phyloP scores from a whole-genome alignment of 2,888 invertebrate species.

The Thumatha senex region DNA sequence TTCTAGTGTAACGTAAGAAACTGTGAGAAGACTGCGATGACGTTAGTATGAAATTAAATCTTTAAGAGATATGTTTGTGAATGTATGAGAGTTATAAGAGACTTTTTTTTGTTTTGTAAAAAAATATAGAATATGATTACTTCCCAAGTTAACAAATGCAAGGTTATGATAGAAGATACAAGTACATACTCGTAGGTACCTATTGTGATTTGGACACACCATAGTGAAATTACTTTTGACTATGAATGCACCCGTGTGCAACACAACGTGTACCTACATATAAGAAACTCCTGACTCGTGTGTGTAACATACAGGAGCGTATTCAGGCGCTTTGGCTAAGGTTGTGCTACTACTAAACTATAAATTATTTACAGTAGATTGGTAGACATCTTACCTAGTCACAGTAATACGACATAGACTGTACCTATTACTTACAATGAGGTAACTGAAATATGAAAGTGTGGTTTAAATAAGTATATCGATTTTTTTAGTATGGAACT shows the following conservation, averaged over 20 bases:
- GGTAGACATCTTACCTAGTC: not conserved
- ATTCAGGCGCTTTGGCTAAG: too few relatives aligned
- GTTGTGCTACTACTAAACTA: too few relatives aligned
- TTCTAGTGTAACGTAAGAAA: conserved; percentile 55
- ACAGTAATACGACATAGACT: conserved; percentile 5
- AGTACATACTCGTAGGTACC: not conserved
- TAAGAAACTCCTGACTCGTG: too few relatives aligned
- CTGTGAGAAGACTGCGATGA: conserved; percentile 82
- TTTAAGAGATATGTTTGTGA: conserved; percentile 53
- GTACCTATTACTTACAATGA: not conserved
- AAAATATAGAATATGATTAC: conserved; percentile 28
- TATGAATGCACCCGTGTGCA: too few relatives aligned
- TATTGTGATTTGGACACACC: not conserved
- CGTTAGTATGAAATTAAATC: conserved; percentile 63
- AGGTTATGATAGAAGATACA: conserved; percentile 38
- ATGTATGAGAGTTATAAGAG: conserved; percentile 33
- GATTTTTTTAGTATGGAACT: too few relatives aligned
- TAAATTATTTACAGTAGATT: too few relatives aligned
- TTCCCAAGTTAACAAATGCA: conserved; percentile 20
- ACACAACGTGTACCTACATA: too few relatives aligned
- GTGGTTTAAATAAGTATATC: too few relatives aligned
- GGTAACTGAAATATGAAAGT: too few relatives aligned
- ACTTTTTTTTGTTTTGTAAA: conserved; percentile 32
- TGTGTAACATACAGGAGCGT: too few relatives aligned
- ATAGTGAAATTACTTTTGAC: not conserved